These are phyloP conservation scores for Aplidium turbinatum DNA, from an alignment of 23 tunicate species.

Conservation along the genomic window DNA sequence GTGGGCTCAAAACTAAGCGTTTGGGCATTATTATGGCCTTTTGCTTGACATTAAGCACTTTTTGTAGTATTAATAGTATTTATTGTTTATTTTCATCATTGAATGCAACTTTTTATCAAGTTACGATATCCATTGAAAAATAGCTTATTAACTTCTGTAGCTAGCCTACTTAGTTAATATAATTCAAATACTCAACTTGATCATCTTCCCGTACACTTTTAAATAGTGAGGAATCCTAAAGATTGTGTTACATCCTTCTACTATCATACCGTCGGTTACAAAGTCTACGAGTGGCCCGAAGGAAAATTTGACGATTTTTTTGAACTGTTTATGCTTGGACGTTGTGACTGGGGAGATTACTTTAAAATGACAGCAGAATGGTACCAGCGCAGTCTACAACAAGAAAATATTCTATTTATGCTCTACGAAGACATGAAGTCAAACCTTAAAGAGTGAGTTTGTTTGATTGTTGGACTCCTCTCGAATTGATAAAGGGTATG, in stretches of 20 bases:
- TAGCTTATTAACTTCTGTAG: too few relatives aligned
- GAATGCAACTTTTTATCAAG: too few relatives aligned
- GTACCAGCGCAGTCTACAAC: neutral
- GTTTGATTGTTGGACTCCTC: neutral
- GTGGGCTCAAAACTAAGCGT: too few relatives aligned
- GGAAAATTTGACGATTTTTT: constrained; percentile 30
- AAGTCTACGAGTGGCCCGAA: neutral
- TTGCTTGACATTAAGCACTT: too few relatives aligned
- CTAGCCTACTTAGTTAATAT: too few relatives aligned
- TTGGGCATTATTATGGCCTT: too few relatives aligned
- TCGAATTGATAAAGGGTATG: too few relatives aligned
- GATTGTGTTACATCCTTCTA: constrained; percentile 25
- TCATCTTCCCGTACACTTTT: too few relatives aligned
- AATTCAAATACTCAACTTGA: neutral
- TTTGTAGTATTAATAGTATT: too few relatives aligned
- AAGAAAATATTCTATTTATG: constrained; percentile 8
- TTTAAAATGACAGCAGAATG: constrained; percentile 3
- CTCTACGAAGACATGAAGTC: constrained; percentile 26
- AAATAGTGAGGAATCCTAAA: constrained; percentile 31
- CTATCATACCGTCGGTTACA: constrained; percentile 28
- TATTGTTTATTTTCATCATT: too few relatives aligned
- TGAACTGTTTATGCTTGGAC: neutral
- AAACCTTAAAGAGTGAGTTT: neutral
- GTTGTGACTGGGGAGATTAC: neutral
- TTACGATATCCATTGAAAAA: neutral